Base-by-base conservation (phyloP, 2,888 invertebrate species). In the Pseudococcus longispinus region DNA sequence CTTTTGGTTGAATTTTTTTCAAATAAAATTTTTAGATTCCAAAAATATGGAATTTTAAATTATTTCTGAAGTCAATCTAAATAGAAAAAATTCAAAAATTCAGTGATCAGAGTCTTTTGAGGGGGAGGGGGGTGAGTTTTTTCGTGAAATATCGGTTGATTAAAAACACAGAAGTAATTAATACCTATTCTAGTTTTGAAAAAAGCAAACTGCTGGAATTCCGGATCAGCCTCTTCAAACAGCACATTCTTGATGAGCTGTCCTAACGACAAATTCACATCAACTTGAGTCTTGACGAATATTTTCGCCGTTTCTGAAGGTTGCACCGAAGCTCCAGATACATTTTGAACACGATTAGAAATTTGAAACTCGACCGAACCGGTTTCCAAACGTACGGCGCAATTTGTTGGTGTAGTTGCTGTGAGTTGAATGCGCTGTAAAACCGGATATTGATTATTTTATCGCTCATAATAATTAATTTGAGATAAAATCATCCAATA, bases 191-290 rank as follows among this genome's bases (percentile, higher is more conserved):
- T 94, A 0, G 99, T 99, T 90, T 98, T 97, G 92, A 99, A 99
- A 92, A 98, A 98, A 0, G 99, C 99, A 90, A 97, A 97, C 90
- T 98, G 97, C 90, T 98, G 98, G 90, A 98, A 98, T 91, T 99
- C 99, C 0, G 98, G 96, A 89, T 98, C 97, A 0, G 98, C 98
- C 91, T 99, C 99, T 90, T 98, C 98, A 90, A 98, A 99, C 91
- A 98, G 94, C 0, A 97, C 96, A 91, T 98, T 97, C 87, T 97
- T 93, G 84, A 96, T 94, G 46, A 99, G 92, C 90, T 99, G 98
- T 0, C 99, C 99, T n/a, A 99, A 92, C 70, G 97, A 97, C 8
- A 99, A 91, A 91, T 97, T 98, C 11, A 99, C 93, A 90, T 98
- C 97, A 70, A 99, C 96, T 91, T 97, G 95, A 0, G 96, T 95